Conservation (phyloP, 1,140 invertebrate species). For the Oryzaephilus surinamensis region DNA sequence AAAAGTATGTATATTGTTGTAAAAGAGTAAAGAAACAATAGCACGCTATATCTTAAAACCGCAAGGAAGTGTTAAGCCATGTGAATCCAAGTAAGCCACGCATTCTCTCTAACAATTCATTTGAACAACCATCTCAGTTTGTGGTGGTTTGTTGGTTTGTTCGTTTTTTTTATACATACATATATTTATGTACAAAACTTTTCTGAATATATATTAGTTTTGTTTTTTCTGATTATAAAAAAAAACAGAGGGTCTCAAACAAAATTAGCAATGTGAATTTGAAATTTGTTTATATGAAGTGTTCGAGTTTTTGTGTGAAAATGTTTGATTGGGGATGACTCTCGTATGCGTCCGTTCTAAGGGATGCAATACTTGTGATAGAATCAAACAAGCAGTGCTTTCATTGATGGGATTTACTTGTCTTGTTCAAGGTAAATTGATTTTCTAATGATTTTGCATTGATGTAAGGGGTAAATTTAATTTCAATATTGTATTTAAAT, state of each 20-base stretch:
- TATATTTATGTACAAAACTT: not conserved
- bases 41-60: not conserved
- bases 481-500: too few relatives aligned
- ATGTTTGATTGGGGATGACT: conserved; percentile 15
- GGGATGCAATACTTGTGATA: conserved; percentile 13
- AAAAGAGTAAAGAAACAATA: too few relatives aligned
- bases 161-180: not conserved
- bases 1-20: too few relatives aligned
- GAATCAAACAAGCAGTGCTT: conserved; percentile 18
- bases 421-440: conserved; percentile 16
- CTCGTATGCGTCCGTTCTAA: conserved; percentile 6
- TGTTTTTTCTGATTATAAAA: not conserved
- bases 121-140: too few relatives aligned
- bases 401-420: conserved; percentile 20
- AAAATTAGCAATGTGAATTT: too few relatives aligned
- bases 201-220: not conserved
- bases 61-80: not conserved
- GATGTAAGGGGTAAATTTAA: too few relatives aligned
- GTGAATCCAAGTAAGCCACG: too few relatives aligned
- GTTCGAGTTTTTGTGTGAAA: conserved; percentile 3
- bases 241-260: too few relatives aligned
- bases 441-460: not conserved
- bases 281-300: not conserved
- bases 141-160: too few relatives aligned
- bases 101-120: too few relatives aligned